phyloP scores from a whole-genome alignment of 2,888 invertebrate genomes.

The Strigamia crassipes region DNA sequence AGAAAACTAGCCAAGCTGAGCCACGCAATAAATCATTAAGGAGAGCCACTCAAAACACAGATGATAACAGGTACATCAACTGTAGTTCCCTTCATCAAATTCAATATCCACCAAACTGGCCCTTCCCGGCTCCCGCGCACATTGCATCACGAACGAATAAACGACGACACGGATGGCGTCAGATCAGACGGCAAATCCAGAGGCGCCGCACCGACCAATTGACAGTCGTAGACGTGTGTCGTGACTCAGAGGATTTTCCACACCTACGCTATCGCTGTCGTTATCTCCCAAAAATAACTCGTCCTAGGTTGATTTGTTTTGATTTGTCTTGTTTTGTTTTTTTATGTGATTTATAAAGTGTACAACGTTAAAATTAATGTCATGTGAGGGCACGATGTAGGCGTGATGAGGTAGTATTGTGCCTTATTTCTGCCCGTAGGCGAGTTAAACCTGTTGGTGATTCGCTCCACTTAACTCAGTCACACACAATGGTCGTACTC shows the following conservation, averaged over 20 bases:
- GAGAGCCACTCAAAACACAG: neutral
- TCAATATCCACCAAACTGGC: neutral
- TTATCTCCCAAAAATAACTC: neutral
- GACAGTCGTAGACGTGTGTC: neutral
- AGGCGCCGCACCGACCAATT: neutral
- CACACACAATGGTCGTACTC: neutral
- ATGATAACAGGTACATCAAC: neutral
- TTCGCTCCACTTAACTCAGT: neutral
- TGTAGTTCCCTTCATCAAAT: neutral
- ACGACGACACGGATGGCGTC: constrained; percentile 1
- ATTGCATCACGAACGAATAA: neutral
- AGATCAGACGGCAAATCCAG: neutral
- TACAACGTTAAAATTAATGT: neutral
- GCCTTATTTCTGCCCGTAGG: neutral
- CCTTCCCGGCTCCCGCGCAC: neutral
- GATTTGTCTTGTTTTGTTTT: neutral
- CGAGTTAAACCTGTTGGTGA: constrained; percentile 17
- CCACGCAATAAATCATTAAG: neutral
- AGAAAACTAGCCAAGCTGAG: neutral
- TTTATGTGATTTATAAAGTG: neutral
- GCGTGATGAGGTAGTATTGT: neutral
- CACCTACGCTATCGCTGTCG: neutral
- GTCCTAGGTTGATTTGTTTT: neutral
- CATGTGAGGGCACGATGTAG: neutral
- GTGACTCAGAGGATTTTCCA: neutral